A percentile compares a stretch with the other conserved stretches of the same genome.
phyloP scores from a whole-genome alignment of 30 jellyfish, hydroid and myxozoan species.

The Aurelia sp. region DNA sequence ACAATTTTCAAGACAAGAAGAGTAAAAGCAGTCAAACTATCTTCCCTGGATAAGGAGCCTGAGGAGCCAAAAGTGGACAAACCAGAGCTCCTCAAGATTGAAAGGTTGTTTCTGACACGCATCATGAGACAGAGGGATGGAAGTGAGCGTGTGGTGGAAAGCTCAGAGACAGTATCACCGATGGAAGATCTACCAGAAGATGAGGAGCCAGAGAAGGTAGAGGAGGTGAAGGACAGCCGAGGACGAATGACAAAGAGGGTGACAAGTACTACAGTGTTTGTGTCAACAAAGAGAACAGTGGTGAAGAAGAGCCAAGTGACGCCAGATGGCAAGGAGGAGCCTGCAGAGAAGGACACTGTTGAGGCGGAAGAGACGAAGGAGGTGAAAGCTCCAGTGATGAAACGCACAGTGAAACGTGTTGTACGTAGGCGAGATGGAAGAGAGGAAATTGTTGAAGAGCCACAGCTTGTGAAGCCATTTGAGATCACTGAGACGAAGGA shows the following conservation, averaged over 20 bases:
- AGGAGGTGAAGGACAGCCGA: constrained; percentile 59
- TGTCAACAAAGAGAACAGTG: constrained; percentile 67
- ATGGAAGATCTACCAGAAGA: constrained; percentile 71
- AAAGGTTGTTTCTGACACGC: constrained; percentile 71
- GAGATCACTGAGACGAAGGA: constrained; percentile 67
- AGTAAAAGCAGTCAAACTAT: constrained; percentile 19
- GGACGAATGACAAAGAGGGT: constrained; percentile 70
- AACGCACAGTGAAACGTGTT: constrained; percentile 55
- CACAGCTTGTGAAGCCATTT: constrained; percentile 60
- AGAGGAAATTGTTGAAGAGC: constrained; percentile 65
- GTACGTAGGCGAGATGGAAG: constrained; percentile 80
- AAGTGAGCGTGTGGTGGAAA: constrained; percentile 53
- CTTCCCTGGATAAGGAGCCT: constrained; percentile 28
- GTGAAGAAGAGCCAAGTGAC: constrained; percentile 64
- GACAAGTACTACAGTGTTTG: constrained; percentile 67
- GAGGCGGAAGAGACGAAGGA: constrained; percentile 77
- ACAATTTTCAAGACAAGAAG: constrained; percentile 24
- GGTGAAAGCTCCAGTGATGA: constrained; percentile 42
- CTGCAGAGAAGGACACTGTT: constrained; percentile 66
- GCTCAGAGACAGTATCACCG: constrained; percentile 86
- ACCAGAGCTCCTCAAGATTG: constrained; percentile 54
- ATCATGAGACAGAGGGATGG: constrained; percentile 83
- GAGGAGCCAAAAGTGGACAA: not conserved
- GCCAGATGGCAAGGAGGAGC: constrained; percentile 87
- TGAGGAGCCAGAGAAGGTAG: constrained; percentile 71